Base-by-base conservation (phyloP, 2,113 vertebrate genomes). In the Suncus etruscus region DNA sequence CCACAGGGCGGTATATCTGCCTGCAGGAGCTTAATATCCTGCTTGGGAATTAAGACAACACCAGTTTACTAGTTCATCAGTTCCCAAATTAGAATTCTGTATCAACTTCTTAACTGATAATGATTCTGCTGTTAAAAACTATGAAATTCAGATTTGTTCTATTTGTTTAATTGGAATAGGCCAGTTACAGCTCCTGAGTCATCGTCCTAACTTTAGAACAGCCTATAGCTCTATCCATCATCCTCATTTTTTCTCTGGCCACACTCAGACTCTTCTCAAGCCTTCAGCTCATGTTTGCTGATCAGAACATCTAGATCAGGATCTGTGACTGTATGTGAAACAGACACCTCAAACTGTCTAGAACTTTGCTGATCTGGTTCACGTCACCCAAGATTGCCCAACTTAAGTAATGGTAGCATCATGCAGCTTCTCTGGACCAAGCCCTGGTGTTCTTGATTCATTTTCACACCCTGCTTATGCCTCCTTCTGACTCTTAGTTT, bases 81-180 rank as follows among this genome's bases (percentile, higher is more conserved):
- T 48, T 84, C 0, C 2, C 51, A 50, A 93, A 68, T 66, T 83
- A 51, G 47, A 92, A 58, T 83, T 94, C 32, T 8, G 2, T 70
- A 70, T 74, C 79, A 15, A 48, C 4, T 70, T 27, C 48, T 90
- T 70, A 93, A 16, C 32, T 86, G 66, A 32, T 91, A 74, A 47
- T 76, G 63, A 87, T 7, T 16, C 63, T 22, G 65, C 3, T 48
- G 73, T 68, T 87, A 78, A 78, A 91, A 85, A 83, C 72, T 54
- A 66, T 24, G 32, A 69, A 83, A 73, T 9, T 80, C n/a, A 68
- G 39, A 45, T 79, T 77, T 68, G 11, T 65, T 18, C 39, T 88
- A 31, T 78, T 50, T 93, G 89, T 18, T n/a, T 50, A 70, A 12
- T 39, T 92, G 79, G 66, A 69, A 61, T 69, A 66, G 75, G 50